These are phyloP conservation scores for Auanema freiburgensis DNA, from an alignment of 2,888 invertebrate genomes.

Conservation along the genomic window DNA sequence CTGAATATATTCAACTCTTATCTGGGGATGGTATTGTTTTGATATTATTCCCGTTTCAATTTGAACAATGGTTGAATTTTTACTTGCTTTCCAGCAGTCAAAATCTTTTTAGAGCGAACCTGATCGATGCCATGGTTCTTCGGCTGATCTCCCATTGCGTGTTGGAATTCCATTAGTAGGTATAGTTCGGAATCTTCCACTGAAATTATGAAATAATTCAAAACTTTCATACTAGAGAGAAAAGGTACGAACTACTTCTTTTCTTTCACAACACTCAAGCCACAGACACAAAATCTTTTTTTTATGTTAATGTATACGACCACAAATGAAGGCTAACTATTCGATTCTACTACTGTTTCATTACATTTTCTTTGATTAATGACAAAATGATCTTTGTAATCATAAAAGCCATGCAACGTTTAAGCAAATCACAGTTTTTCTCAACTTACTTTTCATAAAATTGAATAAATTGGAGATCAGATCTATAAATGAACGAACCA, in stretches of 20 bases:
- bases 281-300: not conserved
- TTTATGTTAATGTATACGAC: not conserved
- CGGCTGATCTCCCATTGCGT: not conserved
- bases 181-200: constrained; percentile 3
- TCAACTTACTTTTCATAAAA: constrained; percentile 45
- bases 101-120: no score
- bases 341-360: no score
- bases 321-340: not conserved
- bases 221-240: not conserved
- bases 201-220: not conserved
- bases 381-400: no score
- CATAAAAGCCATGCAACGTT: no score
- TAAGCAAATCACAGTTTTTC: constrained; percentile 5
- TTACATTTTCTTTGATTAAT: no score
- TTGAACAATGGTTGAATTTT: no score
- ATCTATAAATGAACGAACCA: constrained; percentile 26
- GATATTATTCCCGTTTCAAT: no score
- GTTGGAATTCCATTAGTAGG: not conserved
- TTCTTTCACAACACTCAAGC: not conserved
- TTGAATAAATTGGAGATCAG: constrained; percentile 43
- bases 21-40: no score
- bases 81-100: no score
- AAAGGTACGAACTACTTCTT: not conserved
- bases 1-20: no score
- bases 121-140: constrained; percentile 3